phyloP scores from a whole-genome alignment of 2,888 invertebrate species.

The Coenonympha arcania region DNA sequence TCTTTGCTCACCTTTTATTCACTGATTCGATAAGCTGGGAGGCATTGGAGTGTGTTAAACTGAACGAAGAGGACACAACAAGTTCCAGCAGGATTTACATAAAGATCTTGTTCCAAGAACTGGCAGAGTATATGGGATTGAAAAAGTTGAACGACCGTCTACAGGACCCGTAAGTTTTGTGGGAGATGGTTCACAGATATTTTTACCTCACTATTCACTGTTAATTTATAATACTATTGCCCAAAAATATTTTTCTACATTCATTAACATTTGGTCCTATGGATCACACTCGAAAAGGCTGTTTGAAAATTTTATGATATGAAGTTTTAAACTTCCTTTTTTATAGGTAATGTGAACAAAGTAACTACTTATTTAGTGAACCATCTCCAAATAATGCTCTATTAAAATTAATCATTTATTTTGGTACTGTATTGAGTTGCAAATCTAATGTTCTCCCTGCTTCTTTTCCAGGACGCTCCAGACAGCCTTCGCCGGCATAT shows the following conservation, averaged over 20 bases:
- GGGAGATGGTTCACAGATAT: slow-evolving; percentile 14
- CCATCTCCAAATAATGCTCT: slow-evolving; percentile 9
- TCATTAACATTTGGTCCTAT: too few relatives aligned
- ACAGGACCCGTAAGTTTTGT: slow-evolving; percentile 85
- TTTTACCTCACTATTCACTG: neutral
- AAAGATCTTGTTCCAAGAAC: slow-evolving; percentile 96
- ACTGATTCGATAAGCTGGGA: slow-evolving; percentile 99
- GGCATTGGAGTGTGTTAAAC: slow-evolving; percentile 87
- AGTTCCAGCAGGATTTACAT: slow-evolving; percentile 98
- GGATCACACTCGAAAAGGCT: too few relatives aligned
- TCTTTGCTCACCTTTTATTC: slow-evolving; percentile 95
- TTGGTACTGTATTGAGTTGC: slow-evolving; percentile 20
- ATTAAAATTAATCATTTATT: neutral
- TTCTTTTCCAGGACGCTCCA: slow-evolving; percentile 81
- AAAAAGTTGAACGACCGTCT: slow-evolving; percentile 91
- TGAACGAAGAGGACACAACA: slow-evolving; percentile 98
- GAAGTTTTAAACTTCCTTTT: too few relatives aligned
- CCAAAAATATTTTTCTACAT: too few relatives aligned
- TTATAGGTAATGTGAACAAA: too few relatives aligned
- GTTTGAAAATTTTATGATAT: too few relatives aligned
- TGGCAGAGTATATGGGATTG: slow-evolving; percentile 97
- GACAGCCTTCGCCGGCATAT: slow-evolving; percentile 89
- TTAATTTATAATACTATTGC: too few relatives aligned
- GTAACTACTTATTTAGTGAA: too few relatives aligned
- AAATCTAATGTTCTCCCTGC: slow-evolving; percentile 1